phyloP scores from a whole-genome alignment of 2,888 invertebrate genomes.

The Agrilus cyanescens region DNA sequence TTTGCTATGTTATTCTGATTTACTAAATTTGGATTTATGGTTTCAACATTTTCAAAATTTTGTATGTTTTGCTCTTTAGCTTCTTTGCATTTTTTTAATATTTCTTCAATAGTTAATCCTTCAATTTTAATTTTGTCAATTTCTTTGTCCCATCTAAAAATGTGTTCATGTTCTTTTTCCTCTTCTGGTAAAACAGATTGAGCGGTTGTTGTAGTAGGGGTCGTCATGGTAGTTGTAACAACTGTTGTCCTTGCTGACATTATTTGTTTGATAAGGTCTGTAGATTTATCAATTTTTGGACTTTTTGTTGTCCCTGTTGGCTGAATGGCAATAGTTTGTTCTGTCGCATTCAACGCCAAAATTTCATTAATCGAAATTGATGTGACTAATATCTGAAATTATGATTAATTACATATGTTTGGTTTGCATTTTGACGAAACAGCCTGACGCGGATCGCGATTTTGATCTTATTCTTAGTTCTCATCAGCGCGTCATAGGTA shows the following conservation, averaged over 20 bases:
- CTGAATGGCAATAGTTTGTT: slow-evolving; percentile 7
- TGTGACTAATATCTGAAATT: slow-evolving; percentile 5
- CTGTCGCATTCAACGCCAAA: slow-evolving; percentile 1
- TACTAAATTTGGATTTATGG: no score
- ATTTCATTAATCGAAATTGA: neutral
- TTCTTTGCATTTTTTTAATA: neutral
- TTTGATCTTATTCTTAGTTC: no score
- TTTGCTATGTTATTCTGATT: no score
- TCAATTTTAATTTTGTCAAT: slow-evolving; percentile 20
- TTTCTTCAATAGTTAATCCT: slow-evolving; percentile 17
- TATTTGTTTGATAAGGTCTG: slow-evolving; percentile 29
- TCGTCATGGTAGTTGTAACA: neutral
- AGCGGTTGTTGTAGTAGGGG: slow-evolving; percentile 6
- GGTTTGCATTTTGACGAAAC: no score
- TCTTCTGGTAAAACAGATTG: slow-evolving; percentile 18
- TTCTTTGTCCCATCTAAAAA: slow-evolving; percentile 5
- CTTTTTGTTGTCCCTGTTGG: slow-evolving; percentile 1
- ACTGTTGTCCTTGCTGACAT: slow-evolving; percentile 20
- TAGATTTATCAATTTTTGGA: slow-evolving; percentile 21
- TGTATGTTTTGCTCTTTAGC: neutral
- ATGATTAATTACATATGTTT: neutral
- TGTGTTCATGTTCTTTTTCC: slow-evolving; percentile 10
- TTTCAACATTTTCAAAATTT: no score
- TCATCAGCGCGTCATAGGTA: no score
- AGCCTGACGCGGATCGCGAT: no score